Conservation (phyloP, 2,113 vertebrate genomes). For the Orycteropus afer region DNA sequence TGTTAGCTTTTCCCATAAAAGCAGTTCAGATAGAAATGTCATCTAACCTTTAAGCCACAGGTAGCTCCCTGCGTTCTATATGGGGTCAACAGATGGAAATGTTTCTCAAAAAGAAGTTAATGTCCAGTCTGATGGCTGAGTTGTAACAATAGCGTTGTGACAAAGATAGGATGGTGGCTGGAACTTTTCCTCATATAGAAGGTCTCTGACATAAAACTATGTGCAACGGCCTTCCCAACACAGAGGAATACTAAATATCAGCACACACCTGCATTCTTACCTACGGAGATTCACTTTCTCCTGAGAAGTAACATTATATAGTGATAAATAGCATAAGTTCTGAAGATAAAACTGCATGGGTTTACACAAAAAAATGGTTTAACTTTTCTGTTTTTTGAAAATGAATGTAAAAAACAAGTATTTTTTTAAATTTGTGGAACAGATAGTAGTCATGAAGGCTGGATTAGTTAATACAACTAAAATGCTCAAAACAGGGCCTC, state of each 20-base stretch:
- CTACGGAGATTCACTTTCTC: background rate
- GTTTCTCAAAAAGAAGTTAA: background rate
- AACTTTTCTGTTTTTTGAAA: background rate
- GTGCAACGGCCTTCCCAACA: background rate
- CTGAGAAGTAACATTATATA: background rate
- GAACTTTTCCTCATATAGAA: background rate
- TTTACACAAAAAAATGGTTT: background rate
- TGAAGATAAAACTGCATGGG: background rate
- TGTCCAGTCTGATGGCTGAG: background rate
- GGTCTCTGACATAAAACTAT: background rate
- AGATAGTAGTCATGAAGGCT: background rate
- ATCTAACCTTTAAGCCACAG: background rate
- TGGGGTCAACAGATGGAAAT: background rate
- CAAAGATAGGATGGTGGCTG: background rate
- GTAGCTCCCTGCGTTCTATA: background rate
- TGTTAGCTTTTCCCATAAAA: background rate
- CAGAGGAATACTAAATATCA: background rate
- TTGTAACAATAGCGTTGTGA: background rate
- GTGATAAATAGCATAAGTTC: background rate
- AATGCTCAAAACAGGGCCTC: background rate
- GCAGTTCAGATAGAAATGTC: background rate
- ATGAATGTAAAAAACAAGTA: background rate
- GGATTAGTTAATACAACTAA: background rate
- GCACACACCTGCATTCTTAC: background rate
- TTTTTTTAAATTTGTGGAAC: background rate